Conservation (phyloP, 92 coral and sea anemone species). For the Umimayanthus kanabou region DNA sequence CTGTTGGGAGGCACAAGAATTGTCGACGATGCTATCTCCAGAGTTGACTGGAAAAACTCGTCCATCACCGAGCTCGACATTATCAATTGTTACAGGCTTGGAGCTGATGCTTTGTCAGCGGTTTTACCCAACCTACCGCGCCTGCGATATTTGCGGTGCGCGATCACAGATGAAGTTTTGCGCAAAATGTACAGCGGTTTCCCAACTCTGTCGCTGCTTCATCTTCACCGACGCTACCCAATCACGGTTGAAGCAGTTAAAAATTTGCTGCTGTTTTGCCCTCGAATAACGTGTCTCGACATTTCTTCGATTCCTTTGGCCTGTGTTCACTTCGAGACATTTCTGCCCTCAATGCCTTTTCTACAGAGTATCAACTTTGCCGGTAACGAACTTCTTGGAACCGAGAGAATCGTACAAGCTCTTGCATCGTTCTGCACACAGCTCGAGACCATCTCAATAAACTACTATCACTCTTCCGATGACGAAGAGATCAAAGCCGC, state of each 20-base stretch:
- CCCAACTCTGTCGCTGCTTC: constrained; percentile 58
- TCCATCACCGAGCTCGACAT: constrained; percentile 61
- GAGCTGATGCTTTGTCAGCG: constrained; percentile 54
- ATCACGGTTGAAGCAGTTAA: constrained; percentile 68
- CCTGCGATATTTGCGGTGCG: constrained; percentile 76
- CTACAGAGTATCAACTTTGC: constrained; percentile 62
- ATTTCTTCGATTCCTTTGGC: constrained; percentile 78
- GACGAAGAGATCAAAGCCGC: constrained; percentile 62
- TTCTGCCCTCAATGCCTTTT: constrained; percentile 64
- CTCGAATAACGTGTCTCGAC: constrained; percentile 66
- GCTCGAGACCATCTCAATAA: constrained; percentile 53
- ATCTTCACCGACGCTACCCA: constrained; percentile 74
- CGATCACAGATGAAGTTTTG: constrained; percentile 71
- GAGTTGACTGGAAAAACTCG: constrained; percentile 53
- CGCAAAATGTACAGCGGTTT: constrained; percentile 51
- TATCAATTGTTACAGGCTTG: constrained; percentile 61
- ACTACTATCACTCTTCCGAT: constrained; percentile 68
- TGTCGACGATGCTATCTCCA: constrained; percentile 39
- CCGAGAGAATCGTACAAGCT: constrained; percentile 58
- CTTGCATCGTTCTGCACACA: constrained; percentile 48
- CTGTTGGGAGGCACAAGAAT: constrained; percentile 67
- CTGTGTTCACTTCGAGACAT: constrained; percentile 62
- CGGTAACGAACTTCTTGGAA: constrained; percentile 70
- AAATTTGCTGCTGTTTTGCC: constrained; percentile 60
- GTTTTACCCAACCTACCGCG: constrained; percentile 62